Evolutionary conservation across 2,888 invertebrate species (phyloP).

Genomic region (Quadroppia sp.): DNA sequence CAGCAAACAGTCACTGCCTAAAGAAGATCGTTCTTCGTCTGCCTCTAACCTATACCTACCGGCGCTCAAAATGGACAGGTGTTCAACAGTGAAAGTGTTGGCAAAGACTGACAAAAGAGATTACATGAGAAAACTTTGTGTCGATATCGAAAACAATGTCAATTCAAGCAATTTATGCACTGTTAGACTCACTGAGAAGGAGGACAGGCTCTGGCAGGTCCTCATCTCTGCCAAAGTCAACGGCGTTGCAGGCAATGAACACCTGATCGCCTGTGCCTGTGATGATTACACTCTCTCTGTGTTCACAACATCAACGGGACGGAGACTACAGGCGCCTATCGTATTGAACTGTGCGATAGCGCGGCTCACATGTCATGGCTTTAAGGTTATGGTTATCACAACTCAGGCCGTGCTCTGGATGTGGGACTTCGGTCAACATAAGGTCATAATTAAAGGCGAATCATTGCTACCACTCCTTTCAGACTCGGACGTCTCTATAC

Average conservation of each 20-base stretch:
- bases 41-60: slow-evolving; percentile 50
- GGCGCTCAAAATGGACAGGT: slow-evolving; percentile 39
- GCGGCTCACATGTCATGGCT: slow-evolving; percentile 56
- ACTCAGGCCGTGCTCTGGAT: slow-evolving; percentile 49
- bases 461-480: slow-evolving; percentile 58
- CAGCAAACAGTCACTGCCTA: background rate
- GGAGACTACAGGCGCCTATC: slow-evolving; percentile 58
- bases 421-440: slow-evolving; percentile 54
- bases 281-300: slow-evolving; percentile 66
- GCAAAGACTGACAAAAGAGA: background rate
- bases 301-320: slow-evolving; percentile 57
- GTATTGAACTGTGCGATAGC: slow-evolving; percentile 61
- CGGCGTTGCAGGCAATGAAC: slow-evolving; percentile 51
- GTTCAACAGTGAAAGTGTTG: background rate
- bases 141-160: slow-evolving; percentile 52
- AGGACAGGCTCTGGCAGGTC: slow-evolving; percentile 51
- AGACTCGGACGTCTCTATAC: slow-evolving; percentile 55
- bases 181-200: slow-evolving; percentile 24
- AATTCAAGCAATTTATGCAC: slow-evolving; percentile 45
- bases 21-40: slow-evolving; percentile 27
- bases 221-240: slow-evolving; percentile 50
- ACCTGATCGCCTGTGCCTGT: slow-evolving; percentile 58
- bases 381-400: slow-evolving; percentile 59
- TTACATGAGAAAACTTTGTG: background rate
- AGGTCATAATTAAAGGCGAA: slow-evolving; percentile 58